Conservation (phyloP, 2,113 vertebrate genomes). For the Megaptera novaeangliae region DNA sequence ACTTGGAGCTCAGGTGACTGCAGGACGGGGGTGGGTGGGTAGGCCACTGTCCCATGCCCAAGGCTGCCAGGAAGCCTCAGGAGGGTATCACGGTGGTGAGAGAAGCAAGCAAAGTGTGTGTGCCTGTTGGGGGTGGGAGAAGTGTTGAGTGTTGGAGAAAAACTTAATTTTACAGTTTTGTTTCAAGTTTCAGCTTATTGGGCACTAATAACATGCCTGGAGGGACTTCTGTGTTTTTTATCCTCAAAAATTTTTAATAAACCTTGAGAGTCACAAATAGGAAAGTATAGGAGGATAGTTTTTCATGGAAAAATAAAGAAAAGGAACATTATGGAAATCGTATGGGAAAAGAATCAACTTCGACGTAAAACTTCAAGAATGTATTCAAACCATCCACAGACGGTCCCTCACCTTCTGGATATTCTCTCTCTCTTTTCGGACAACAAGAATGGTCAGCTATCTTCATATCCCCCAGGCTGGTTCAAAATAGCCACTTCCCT, state of each 20-base stretch:
- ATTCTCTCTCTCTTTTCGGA: constrained; percentile 23
- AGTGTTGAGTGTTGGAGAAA: background rate
- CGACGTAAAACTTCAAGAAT: constrained; percentile 48
- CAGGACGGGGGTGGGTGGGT: background rate
- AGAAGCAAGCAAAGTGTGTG: background rate
- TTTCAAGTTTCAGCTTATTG: background rate
- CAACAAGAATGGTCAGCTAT: background rate
- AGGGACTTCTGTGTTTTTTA: constrained; percentile 3
- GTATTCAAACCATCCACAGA: constrained; percentile 31
- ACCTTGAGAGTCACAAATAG: background rate
- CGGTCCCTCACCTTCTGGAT: constrained; percentile 29
- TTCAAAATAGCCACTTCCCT: constrained; percentile 56
- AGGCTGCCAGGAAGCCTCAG: background rate
- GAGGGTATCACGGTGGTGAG: no score
- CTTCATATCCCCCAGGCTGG: background rate
- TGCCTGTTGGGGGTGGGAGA: background rate
- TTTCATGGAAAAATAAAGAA: constrained; percentile 26
- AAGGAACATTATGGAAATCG: constrained; percentile 2
- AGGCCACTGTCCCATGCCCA: background rate
- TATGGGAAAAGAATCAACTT: constrained; percentile 37
- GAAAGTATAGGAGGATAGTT: background rate
- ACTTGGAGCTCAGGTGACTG: background rate
- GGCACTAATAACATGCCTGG: background rate
- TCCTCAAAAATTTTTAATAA: constrained; percentile 16
- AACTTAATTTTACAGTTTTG: background rate